These are phyloP conservation scores for Neoitamus cyanurus DNA, from an alignment of 2,888 invertebrate species.

Conservation along the genomic window DNA sequence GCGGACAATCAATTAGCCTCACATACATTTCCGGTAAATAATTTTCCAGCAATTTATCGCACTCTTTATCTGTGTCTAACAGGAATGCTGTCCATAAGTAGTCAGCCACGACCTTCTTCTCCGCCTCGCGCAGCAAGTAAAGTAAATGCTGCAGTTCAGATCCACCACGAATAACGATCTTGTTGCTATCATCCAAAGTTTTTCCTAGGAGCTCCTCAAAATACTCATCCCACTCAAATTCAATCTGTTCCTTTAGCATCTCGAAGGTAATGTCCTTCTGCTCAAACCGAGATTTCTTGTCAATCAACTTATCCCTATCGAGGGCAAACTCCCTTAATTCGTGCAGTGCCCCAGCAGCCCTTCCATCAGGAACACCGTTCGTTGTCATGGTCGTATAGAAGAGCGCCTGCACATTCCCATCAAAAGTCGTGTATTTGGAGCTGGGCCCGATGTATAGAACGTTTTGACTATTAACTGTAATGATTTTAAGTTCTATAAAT, in stretches of 20 bases:
- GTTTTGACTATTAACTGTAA: neutral
- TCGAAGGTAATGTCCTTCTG: neutral
- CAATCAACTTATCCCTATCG: neutral
- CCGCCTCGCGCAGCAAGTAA: neutral
- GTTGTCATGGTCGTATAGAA: neutral
- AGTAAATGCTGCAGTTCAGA: neutral
- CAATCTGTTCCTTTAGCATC: neutral
- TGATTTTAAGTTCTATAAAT: neutral
- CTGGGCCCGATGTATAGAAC: neutral
- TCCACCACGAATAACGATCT: neutral
- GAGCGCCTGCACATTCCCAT: neutral
- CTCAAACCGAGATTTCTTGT: neutral
- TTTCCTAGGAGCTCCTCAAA: neutral
- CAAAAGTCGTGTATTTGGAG: neutral
- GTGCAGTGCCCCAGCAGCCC: neutral
- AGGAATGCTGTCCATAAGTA: neutral
- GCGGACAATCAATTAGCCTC: neutral
- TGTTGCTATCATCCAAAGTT: neutral
- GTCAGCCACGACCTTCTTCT: neutral
- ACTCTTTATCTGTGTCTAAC: neutral
- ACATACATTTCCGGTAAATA: neutral
- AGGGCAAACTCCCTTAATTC: neutral
- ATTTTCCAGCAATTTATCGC: neutral
- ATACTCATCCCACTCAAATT: neutral
- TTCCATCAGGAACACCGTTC: neutral